A percentile compares a stretch with the other conserved stretches of the same genome.
phyloP scores from a whole-genome alignment of 2,113 vertebrate genomes.

The Myrmecophaga tridactyla region DNA sequence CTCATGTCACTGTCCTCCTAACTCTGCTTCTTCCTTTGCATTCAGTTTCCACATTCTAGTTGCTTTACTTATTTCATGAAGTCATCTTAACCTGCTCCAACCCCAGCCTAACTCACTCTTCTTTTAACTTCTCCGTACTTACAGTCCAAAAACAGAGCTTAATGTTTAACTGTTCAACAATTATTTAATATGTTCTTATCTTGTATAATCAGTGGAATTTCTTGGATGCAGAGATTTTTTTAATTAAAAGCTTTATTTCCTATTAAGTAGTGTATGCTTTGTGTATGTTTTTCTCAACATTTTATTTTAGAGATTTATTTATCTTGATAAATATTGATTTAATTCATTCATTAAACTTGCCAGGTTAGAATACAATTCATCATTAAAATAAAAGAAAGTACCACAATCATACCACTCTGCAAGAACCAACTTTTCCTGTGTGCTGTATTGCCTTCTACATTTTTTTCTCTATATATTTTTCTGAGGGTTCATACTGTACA shows the following conservation, averaged over 20 bases:
- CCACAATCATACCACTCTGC: neutral
- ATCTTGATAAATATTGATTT: slow-evolving; percentile 29
- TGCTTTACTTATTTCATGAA: neutral
- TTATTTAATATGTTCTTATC: neutral
- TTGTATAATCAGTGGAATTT: slow-evolving; percentile 19
- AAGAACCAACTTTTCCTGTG: slow-evolving; percentile 4
- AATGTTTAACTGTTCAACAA: neutral
- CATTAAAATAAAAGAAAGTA: slow-evolving; percentile 38
- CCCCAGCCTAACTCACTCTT: neutral
- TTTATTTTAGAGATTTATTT: slow-evolving; percentile 11
- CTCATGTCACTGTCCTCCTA: neutral
- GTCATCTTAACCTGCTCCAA: neutral
- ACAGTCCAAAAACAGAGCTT: neutral
- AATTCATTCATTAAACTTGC: slow-evolving; percentile 10
- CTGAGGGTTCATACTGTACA: neutral
- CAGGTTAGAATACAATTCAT: slow-evolving; percentile 42
- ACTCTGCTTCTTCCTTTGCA: neutral
- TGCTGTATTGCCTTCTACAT: neutral
- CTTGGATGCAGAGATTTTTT: slow-evolving; percentile 26
- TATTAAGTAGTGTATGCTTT: slow-evolving; percentile 2
- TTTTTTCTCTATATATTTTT: slow-evolving; percentile 29
- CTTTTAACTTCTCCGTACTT: neutral
- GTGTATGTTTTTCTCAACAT: slow-evolving; percentile 10
- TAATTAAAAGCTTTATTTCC: slow-evolving; percentile 48
- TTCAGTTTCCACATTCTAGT: neutral